Percentiles rank a stretch among this genome's conserved stretches.
Evolutionary conservation across 2,113 vertebrate genomes (phyloP).

Genomic region (Mustela lutreola): DNA sequence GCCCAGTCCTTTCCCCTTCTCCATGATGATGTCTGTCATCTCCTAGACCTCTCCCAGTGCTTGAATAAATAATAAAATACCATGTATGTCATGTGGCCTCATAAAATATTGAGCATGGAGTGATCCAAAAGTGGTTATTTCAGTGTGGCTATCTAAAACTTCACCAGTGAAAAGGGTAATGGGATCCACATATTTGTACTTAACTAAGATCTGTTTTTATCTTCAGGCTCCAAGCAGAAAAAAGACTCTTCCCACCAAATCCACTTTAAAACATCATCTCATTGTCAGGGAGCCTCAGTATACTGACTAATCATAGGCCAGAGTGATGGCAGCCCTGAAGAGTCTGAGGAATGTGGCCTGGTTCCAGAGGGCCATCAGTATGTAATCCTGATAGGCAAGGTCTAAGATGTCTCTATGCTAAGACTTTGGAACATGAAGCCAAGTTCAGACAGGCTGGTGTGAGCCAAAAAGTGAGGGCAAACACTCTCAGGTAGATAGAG

Average conservation of each 20-base stretch:
- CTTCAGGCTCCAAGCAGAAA: background rate
- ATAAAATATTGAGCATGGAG: background rate
- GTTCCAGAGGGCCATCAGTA: background rate
- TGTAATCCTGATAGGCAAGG: background rate
- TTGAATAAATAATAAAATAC: background rate
- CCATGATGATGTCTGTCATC: background rate
- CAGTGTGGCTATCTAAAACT: background rate
- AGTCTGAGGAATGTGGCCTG: background rate
- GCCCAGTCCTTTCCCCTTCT: background rate
- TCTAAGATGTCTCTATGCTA: background rate
- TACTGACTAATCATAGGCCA: background rate
- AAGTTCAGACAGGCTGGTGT: background rate
- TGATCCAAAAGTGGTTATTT: background rate
- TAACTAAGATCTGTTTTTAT: background rate
- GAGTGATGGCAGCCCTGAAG: background rate
- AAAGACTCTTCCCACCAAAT: background rate
- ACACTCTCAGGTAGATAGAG: background rate
- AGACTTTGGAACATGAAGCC: background rate
- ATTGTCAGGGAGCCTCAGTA: background rate
- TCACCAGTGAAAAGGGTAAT: background rate
- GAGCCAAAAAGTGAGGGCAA: background rate
- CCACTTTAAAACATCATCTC: background rate
- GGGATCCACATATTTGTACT: background rate
- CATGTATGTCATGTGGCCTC: background rate
- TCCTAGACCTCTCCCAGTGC: background rate